Base-by-base conservation (phyloP, 2,888 invertebrate species). In the Dolomedes plantarius region DNA sequence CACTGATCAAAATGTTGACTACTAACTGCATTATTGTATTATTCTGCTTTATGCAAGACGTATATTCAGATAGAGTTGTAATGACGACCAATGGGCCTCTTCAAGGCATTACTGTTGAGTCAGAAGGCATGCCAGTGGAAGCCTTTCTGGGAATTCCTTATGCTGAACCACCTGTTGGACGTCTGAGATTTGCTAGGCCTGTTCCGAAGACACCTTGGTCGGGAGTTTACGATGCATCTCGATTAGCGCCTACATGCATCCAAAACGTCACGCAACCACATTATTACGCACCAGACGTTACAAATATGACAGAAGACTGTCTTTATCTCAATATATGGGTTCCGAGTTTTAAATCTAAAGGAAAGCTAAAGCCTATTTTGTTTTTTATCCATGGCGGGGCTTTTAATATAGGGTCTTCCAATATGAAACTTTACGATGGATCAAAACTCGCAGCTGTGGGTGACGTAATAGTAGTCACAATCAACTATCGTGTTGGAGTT, bases 91-190 rank as follows among this genome's bases (percentile, higher is more conserved):
- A 36, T 9, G 86, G 86, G 19, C 75, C 86, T 9, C 9, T 86
- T n/a, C 77, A 76, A 56, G 86, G 86, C 0, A 19, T 76, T 11
- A 75, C 80, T 0, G 64, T 76, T 1, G 28, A 32, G 6, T 31
- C 71, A 6, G 39, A 68, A 9, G 31, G 29, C 3, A 16, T 32
- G 3, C 39, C 65, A 11, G 39, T 87, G 9, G 81, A 77, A 31
- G 87, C 87, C 0, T 92, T 90, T 88, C 90, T 92, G 6, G 92
- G 92, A 28, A 90, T 92, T 16, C 92, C 92, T 0, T 92, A 92
- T 87, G 92, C 92, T 1, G 90, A 90, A 71, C 91, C 92, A 19
- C 92, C 92, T 3, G 80, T 91, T 29, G 91, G 91, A 1, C 89
- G 90, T 64, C 85, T 90, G 75, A 86, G 89, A 68, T 89, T 89